phyloP scores from a whole-genome alignment of 2,113 vertebrate genomes.

The Xiphophorus maculatus region DNA sequence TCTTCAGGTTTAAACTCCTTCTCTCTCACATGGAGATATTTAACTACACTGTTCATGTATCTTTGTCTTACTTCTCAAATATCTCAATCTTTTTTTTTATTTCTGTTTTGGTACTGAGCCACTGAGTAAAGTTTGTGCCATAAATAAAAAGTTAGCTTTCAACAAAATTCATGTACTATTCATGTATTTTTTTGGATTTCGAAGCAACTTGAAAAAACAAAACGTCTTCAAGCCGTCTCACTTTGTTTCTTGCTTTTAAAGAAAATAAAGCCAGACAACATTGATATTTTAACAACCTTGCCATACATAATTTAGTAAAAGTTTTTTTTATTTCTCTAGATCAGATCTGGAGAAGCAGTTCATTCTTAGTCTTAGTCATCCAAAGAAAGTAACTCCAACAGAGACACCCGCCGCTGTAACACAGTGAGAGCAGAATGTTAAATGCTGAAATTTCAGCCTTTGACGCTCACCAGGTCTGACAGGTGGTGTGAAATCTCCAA shows the following conservation, averaged over 20 bases:
- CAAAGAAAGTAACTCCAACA: conserved; percentile 21
- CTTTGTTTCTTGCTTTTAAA: not conserved
- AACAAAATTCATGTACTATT: not conserved
- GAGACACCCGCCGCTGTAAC: conserved; percentile 15
- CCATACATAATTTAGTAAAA: not conserved
- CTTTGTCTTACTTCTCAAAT: not conserved
- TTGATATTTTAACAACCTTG: not conserved
- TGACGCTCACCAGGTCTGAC: conserved; percentile 44
- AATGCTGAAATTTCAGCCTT: conserved; percentile 34
- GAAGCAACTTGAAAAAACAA: no score
- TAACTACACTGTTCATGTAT: not conserved
- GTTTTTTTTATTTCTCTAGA: not conserved
- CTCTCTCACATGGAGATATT: conserved; percentile 10
- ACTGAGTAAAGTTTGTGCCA: not conserved
- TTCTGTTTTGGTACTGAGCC: not conserved
- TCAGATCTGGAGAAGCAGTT: conserved; percentile 1
- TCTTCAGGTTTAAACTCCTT: conserved; percentile 11
- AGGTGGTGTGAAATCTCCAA: conserved; percentile 44
- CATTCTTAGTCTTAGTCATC: conserved; percentile 26
- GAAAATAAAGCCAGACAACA: not conserved
- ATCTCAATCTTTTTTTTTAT: not conserved
- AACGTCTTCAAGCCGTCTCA: not conserved
- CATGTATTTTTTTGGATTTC: no score
- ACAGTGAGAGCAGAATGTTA: conserved; percentile 37
- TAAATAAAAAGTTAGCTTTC: not conserved